Evolutionary conservation across 2,113 vertebrate genomes (phyloP).

Genomic region (Albula glossodonta): DNA sequence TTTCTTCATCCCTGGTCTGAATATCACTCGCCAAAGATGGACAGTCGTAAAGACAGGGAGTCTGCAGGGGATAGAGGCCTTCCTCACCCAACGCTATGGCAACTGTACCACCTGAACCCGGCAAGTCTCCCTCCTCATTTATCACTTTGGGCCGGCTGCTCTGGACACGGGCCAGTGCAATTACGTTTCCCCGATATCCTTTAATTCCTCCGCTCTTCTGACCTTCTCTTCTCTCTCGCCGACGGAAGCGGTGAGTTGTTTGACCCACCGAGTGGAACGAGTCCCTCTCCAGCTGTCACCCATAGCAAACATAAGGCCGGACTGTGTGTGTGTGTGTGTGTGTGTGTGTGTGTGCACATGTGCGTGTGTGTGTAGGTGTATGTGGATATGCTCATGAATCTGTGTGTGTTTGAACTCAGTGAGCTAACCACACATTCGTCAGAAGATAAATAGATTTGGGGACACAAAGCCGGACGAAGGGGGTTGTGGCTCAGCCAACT

Average conservation of each 20-base stretch:
- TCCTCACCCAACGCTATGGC: not conserved
- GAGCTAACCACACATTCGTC: not conserved
- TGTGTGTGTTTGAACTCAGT: not conserved
- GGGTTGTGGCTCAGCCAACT: not conserved
- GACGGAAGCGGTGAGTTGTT: not conserved
- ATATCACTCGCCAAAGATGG: not conserved
- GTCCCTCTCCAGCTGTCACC: conserved; percentile 20
- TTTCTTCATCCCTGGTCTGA: not conserved
- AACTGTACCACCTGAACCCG: not conserved
- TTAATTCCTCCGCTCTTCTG: not conserved
- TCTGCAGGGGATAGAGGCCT: not conserved
- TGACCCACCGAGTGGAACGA: conserved; percentile 9
- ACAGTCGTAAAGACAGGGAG: not conserved
- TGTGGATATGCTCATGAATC: too few species aligned
- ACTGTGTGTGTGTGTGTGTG: not conserved
- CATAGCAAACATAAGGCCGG: not conserved
- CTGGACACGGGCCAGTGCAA: not conserved
- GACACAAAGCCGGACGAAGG: not conserved
- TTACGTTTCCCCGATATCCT: not conserved
- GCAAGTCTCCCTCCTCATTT: not conserved
- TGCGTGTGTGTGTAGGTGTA: not conserved
- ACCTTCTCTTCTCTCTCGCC: not conserved
- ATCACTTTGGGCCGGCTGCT: not conserved
- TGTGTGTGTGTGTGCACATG: not conserved
- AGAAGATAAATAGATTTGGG: conserved; percentile 4